phyloP scores from a whole-genome alignment of 2,797 vertebrate species.

The Alcedo atthis region DNA sequence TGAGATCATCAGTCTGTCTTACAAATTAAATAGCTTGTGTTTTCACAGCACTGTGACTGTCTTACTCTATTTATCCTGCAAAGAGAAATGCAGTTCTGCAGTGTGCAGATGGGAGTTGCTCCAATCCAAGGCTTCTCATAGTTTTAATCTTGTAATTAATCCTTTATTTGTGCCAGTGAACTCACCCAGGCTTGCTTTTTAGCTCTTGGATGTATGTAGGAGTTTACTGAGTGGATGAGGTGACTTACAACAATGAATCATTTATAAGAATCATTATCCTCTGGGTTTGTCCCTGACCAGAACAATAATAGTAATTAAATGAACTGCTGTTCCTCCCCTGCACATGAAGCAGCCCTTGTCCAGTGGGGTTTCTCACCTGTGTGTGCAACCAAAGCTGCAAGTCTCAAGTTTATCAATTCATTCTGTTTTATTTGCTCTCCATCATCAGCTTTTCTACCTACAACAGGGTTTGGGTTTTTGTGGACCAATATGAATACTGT shows the following conservation, averaged over 20 bases:
- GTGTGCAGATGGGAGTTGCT: not conserved
- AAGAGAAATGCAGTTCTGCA: not conserved
- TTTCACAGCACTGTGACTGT: not conserved
- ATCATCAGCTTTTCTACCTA: not conserved
- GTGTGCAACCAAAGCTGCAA: not conserved
- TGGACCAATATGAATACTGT: not conserved
- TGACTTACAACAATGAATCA: constrained; percentile 23
- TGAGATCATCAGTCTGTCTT: not conserved
- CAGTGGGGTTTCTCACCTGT: not conserved
- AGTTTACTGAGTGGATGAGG: constrained; percentile 15
- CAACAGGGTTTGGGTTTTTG: not conserved
- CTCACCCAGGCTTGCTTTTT: constrained; percentile 23
- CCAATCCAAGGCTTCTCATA: not conserved
- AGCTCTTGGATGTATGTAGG: constrained; percentile 2
- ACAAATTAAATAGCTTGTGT: not conserved
- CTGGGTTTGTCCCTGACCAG: constrained; percentile 20
- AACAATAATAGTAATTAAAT: constrained; percentile 57
- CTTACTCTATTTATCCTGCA: not conserved
- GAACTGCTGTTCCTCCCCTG: not conserved
- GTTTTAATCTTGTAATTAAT: constrained; percentile 14
- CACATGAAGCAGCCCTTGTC: not conserved
- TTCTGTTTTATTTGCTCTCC: not conserved
- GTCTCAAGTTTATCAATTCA: not conserved
- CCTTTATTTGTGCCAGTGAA: constrained; percentile 5
- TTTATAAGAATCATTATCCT: constrained; percentile 40